Evolutionary conservation across 37 sponge, comb jelly and placozoan species (phyloP).

Genomic region (Beroe forskalii): DNA sequence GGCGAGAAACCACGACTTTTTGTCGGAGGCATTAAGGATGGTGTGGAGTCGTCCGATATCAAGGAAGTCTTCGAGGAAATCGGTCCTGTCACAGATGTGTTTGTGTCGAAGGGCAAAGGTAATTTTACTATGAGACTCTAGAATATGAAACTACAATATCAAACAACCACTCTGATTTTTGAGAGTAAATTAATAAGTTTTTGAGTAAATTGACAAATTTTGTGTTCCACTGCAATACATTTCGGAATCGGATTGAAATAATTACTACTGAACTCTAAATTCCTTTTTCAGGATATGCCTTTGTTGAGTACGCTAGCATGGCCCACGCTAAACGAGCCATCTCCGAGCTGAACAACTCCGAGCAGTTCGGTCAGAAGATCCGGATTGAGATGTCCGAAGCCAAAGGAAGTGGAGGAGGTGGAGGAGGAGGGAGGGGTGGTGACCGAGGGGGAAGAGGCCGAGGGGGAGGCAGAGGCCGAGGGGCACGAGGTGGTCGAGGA

Average conservation of each 20-base stretch:
- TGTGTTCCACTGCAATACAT: too few species aligned
- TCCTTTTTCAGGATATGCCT: conserved; percentile 57
- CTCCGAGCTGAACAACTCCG: neutral
- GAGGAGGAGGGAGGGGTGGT: neutral
- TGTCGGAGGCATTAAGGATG: conserved; percentile 22
- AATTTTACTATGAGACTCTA: neutral
- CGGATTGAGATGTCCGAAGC: conserved; percentile 47
- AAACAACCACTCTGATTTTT: too few species aligned
- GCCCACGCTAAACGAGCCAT: conserved; percentile 62
- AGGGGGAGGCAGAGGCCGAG: neutral
- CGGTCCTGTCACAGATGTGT: conserved; percentile 55
- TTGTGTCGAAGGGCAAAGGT: conserved; percentile 50
- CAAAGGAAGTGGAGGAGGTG: conserved; percentile 1
- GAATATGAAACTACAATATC: neutral
- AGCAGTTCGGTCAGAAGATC: neutral
- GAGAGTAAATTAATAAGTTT: too few species aligned
- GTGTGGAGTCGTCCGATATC: neutral
- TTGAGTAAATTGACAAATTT: too few species aligned
- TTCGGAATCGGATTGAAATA: too few species aligned
- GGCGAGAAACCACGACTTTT: conserved; percentile 55
- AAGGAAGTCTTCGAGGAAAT: conserved; percentile 34
- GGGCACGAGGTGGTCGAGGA: neutral
- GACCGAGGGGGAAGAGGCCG: neutral
- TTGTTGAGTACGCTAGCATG: conserved; percentile 59
- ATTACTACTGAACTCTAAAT: too few species aligned